phyloP scores from a whole-genome alignment of 2,888 invertebrate genomes.

The Drosophila antonietae region DNA sequence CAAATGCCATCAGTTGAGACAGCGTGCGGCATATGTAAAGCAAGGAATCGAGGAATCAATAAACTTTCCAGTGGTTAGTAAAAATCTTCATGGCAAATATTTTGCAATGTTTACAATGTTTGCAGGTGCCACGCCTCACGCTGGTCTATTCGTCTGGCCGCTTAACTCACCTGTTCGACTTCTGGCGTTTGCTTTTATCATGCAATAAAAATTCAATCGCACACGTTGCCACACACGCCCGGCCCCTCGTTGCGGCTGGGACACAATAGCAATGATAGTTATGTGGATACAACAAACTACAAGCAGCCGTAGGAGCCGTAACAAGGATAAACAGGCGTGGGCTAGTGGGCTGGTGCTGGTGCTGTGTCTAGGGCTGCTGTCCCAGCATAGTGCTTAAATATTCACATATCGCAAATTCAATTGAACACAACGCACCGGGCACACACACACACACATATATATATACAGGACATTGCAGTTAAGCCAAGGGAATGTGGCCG shows the following conservation, averaged over 20 bases:
- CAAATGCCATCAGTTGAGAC: constrained; percentile 64
- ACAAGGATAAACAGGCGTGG: constrained; percentile 37
- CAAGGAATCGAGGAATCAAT: constrained; percentile 58
- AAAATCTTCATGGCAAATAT: constrained; percentile 67
- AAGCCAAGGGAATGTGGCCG: constrained; percentile 54
- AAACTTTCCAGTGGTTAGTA: constrained; percentile 69
- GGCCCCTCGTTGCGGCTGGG: constrained; percentile 4
- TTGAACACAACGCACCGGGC: constrained; percentile 69
- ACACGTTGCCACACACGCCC: constrained; percentile 38
- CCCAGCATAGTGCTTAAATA: constrained; percentile 78
- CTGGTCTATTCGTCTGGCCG: constrained; percentile 23
- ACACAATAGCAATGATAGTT: constrained; percentile 67
- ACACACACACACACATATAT: background rate
- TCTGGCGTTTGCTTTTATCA: constrained; percentile 64
- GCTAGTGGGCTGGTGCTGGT: background rate
- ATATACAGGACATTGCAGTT: constrained; percentile 59
- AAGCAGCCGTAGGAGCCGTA: constrained; percentile 22
- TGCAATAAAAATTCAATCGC: constrained; percentile 78
- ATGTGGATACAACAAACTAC: constrained; percentile 61
- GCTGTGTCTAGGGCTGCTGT: constrained; percentile 25
- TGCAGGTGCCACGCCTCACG: constrained; percentile 4
- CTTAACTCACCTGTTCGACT: constrained; percentile 56
- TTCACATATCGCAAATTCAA: constrained; percentile 80
- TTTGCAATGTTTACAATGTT: constrained; percentile 71
- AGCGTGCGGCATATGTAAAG: constrained; percentile 55